A percentile compares a stretch with the other conserved stretches of the same genome.
Conservation (phyloP, 2,888 invertebrate genomes). For the Iselma pallidipennis region DNA sequence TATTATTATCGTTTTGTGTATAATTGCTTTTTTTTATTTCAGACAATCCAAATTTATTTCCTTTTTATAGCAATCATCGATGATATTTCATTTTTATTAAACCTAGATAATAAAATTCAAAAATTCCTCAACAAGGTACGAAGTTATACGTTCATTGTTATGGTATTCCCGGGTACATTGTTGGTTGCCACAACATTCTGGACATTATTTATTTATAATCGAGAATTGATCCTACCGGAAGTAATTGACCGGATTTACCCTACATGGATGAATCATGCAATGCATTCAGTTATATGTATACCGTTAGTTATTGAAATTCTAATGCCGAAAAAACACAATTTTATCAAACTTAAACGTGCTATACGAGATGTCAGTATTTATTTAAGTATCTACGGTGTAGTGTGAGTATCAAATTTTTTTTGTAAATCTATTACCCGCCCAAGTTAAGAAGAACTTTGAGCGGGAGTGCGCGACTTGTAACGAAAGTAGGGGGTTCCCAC, state of each 20-base stretch:
- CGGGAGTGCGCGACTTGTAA: too few relatives aligned
- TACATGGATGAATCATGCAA: constrained; percentile 10
- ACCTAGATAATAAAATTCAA: too few relatives aligned
- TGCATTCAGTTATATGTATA: constrained; percentile 6
- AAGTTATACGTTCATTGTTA: constrained; percentile 1
- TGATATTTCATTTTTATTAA: neutral
- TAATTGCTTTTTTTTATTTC: neutral
- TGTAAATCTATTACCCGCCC: too few relatives aligned
- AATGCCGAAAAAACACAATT: neutral
- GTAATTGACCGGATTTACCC: constrained; percentile 8
- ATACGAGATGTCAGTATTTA: neutral
- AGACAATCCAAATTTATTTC: constrained; percentile 9
- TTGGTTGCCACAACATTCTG: constrained; percentile 7
- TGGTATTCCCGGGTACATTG: constrained; percentile 8
- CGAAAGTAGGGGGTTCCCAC: too few relatives aligned
- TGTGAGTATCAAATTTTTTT: constrained; percentile 1
- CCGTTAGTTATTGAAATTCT: constrained; percentile 10
- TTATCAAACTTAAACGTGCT: neutral
- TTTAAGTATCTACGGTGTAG: neutral
- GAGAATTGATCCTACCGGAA: constrained; percentile 9
- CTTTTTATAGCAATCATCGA: constrained; percentile 1
- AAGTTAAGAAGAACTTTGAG: too few relatives aligned
- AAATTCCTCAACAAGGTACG: constrained; percentile 1
- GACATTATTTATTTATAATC: constrained; percentile 3
- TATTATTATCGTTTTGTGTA: too few relatives aligned